A percentile compares a stretch with the other conserved stretches of the same genome.
Evolutionary conservation across 1,140 invertebrate species (phyloP).

Genomic region (Tribolium madens): DNA sequence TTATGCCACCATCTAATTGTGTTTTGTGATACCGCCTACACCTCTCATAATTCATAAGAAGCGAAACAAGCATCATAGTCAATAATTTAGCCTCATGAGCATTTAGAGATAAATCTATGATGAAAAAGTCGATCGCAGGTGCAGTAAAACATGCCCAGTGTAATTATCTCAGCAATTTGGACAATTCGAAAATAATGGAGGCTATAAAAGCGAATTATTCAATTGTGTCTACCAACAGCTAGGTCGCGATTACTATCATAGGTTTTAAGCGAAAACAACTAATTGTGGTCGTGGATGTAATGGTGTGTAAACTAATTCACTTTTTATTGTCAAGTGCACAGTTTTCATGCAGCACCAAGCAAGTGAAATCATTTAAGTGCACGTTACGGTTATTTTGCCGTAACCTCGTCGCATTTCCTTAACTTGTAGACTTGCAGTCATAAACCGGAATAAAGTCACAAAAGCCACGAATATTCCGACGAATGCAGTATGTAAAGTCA

Average conservation of each 20-base stretch:
- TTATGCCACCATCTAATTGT: background rate
- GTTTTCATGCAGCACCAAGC: constrained; percentile 11
- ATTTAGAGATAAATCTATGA: background rate
- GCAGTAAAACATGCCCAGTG: background rate
- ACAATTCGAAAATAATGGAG: constrained; percentile 10
- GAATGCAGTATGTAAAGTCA: constrained; percentile 29
- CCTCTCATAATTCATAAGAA: background rate
- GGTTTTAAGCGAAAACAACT: constrained; percentile 12
- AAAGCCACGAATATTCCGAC: background rate
- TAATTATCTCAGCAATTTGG: constrained; percentile 5
- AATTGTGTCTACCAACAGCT: background rate
- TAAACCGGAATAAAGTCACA: constrained; percentile 29
- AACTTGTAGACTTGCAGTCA: constrained; percentile 8
- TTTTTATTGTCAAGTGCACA: constrained; percentile 31
- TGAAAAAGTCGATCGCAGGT: constrained; percentile 22
- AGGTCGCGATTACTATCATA: background rate
- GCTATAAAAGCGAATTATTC: constrained; percentile 10
- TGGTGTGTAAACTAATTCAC: constrained; percentile 21
- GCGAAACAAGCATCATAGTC: background rate
- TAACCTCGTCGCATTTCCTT: constrained; percentile 28
- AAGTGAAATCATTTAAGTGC: constrained; percentile 25
- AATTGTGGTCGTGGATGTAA: constrained; percentile 12
- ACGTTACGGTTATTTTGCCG: constrained; percentile 5
- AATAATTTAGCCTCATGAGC: background rate
- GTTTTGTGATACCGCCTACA: background rate